Evolutionary conservation across 1,140 invertebrate species (phyloP), one percentile per base, ranked within the genome.

Genomic region (Vanessa tameamea): DNA sequence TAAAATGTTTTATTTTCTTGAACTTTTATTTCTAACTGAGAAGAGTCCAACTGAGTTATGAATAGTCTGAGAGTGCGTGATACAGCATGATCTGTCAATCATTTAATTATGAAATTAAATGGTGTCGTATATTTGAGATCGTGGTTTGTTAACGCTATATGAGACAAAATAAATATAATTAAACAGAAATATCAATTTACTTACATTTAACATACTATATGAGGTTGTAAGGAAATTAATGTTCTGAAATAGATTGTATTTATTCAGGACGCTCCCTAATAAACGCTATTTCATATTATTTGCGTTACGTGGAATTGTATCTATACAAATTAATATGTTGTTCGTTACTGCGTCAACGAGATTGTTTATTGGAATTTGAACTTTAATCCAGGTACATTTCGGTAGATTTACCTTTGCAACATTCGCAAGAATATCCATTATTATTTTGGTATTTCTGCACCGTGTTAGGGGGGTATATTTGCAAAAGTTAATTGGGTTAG

Each of bases 261-360:
- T 76, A 69, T 74, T 76, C 73, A 76, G 76, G 72, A 76, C 65
- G 47, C 70, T 72, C 65, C 75, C 67, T 74, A 69, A 73, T 79
- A 79, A 77, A 79, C 68, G 72, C 69, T 75, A 79, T 76, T 51
- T 69, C 61, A 76, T 77, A 75, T 81, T 79, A 79, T 81, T 79
- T 81, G 64, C 66, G 67, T 69, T 76, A 81, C 73, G 59, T 71
- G 69, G 50, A 77, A 75, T 78, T 73, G 69, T 73, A 78, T 69
- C 73, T 76, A 64, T 68, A 73, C 65, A 71, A 79, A 76, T 76
- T 73, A 76, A 72, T 76, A 68, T 71, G 67, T 74, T 64, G 15
- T 37, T 51, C 20, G 37, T 51, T 20, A 55, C 55, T 73, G 14
- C 55, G 20, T 67, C 31, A 5, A 20, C 1, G 50, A 69, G 61